phyloP scores from a whole-genome alignment of 2,113 vertebrate species.

The Gorsachius goisagi region DNA sequence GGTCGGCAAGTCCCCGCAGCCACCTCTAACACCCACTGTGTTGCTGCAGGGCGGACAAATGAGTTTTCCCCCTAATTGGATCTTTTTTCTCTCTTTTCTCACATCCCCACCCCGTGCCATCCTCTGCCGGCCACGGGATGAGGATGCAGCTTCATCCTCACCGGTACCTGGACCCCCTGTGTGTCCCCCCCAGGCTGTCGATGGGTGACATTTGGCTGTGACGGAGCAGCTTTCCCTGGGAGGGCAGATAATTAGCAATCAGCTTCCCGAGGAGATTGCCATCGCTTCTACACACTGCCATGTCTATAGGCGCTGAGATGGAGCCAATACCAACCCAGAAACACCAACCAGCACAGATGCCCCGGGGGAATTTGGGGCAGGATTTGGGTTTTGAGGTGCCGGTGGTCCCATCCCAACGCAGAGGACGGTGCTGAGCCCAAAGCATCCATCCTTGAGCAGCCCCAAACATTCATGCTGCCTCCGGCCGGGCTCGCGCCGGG shows the following conservation, averaged over 20 bases:
- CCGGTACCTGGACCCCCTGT: fast-evolving
- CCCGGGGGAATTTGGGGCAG: neutral
- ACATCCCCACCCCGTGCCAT: fast-evolving
- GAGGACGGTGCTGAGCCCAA: neutral
- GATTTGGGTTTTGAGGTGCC: neutral
- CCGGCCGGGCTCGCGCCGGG: fast-evolving
- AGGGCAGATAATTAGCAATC: neutral
- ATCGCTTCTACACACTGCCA: neutral
- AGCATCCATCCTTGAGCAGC: neutral
- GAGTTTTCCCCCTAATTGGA: neutral
- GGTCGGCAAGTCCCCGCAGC: neutral
- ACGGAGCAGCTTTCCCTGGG: neutral
- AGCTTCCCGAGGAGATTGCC: neutral
- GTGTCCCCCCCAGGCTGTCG: neutral
- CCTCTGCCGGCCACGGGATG: neutral
- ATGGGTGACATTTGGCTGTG: neutral
- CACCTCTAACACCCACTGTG: neutral
- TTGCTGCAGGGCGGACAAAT: neutral
- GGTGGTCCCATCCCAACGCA: fast-evolving
- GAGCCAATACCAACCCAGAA: neutral
- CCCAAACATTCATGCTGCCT: neutral
- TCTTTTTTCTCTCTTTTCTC: neutral
- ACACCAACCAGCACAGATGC: neutral
- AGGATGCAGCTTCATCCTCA: neutral
- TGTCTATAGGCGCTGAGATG: fast-evolving